Conservation (phyloP, 2,888 invertebrate species). For the Antheraea assamensis region DNA sequence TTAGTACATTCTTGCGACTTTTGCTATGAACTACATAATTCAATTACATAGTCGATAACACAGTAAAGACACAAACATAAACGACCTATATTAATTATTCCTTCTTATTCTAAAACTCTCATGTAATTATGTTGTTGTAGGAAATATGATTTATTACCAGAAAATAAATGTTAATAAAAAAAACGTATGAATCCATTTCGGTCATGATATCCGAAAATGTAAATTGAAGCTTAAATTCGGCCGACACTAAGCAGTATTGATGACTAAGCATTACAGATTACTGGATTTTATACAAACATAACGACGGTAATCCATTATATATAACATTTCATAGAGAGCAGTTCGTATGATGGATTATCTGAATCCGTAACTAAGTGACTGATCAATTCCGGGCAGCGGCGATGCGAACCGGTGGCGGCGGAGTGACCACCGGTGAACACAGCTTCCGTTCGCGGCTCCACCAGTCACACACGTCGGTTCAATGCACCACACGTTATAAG, state of each 20-base stretch:
- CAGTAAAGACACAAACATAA: constrained; percentile 34
- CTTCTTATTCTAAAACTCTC: not conserved
- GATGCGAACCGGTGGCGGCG: constrained; percentile 55
- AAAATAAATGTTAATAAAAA: no score
- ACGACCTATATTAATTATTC: not conserved
- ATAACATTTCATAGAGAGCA: constrained; percentile 10
- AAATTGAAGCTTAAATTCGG: not conserved
- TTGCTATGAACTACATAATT: constrained; percentile 71
- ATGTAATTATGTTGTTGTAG: not conserved
- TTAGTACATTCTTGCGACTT: constrained; percentile 75
- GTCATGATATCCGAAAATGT: not conserved
- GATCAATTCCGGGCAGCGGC: constrained; percentile 47
- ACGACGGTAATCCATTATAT: constrained; percentile 6
- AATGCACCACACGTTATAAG: constrained; percentile 49
- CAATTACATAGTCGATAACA: constrained; percentile 69
- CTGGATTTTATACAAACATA: not conserved
- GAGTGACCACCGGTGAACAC: constrained; percentile 48
- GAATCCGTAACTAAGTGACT: constrained; percentile 25
- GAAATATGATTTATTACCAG: no score
- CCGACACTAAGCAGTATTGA: not conserved
- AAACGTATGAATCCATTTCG: no score
- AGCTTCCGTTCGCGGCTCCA: constrained; percentile 54
- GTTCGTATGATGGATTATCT: constrained; percentile 19
- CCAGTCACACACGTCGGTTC: constrained; percentile 49
- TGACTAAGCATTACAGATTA: not conserved